Percentiles rank a stretch among this genome's conserved stretches.
phyloP scores from a whole-genome alignment of 2,888 invertebrate species.

The Rapana venosa region DNA sequence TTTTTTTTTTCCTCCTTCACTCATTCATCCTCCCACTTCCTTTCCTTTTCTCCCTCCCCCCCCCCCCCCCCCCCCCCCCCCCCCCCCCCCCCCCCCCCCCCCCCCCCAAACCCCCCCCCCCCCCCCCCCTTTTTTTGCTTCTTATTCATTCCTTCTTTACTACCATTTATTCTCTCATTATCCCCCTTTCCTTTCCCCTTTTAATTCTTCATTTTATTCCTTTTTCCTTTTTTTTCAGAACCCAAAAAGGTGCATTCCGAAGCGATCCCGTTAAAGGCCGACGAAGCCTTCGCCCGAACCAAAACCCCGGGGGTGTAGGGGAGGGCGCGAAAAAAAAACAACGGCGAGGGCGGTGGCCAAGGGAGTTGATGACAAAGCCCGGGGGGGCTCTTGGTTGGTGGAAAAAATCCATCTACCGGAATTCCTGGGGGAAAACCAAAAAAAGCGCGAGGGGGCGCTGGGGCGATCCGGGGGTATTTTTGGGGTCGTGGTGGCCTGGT shows the following conservation, averaged over 20 bases:
- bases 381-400: conserved; percentile 59
- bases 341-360: conserved; percentile 2
- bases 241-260: neutral
- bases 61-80: too few relatives aligned
- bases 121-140: too few relatives aligned
- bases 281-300: neutral
- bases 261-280: neutral
- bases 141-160: neutral
- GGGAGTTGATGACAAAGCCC: conserved; percentile 51
- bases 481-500: conserved; percentile 65
- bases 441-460: conserved; percentile 53
- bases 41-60: neutral
- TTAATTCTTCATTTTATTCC: neutral
- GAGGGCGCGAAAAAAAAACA: conserved; percentile 20
- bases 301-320: neutral
- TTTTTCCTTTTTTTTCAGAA: neutral
- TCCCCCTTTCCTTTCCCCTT: neutral
- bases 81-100: neutral
- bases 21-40: too few relatives aligned
- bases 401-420: conserved; percentile 63
- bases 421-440: conserved; percentile 54
- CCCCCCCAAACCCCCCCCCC: neutral
- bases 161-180: too few relatives aligned
- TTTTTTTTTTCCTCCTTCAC: too few relatives aligned
- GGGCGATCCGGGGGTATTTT: conserved; percentile 61